These are phyloP conservation scores for Phaonia tiefii DNA, from an alignment of 2,888 invertebrate genomes.

Conservation along the genomic window DNA sequence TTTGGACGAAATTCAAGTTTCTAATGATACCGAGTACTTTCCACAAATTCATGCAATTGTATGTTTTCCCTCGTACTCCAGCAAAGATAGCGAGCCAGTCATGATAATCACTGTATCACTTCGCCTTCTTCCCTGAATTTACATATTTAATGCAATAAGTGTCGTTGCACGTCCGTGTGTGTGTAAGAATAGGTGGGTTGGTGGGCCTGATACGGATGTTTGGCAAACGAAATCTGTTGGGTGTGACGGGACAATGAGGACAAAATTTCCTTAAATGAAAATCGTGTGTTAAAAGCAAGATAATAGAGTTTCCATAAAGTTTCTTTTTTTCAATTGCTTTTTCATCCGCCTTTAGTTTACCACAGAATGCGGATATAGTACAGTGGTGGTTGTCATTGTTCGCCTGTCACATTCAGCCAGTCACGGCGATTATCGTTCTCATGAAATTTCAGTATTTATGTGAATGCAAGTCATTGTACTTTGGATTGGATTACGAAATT, in stretches of 20 bases:
- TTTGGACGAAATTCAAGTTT: slow-evolving; percentile 43
- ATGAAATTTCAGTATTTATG: neutral
- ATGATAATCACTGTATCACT: slow-evolving; percentile 11
- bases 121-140: neutral
- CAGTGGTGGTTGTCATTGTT: slow-evolving; percentile 6
- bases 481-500: slow-evolving; percentile 10
- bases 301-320: slow-evolving; percentile 48
- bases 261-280: slow-evolving; percentile 26
- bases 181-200: neutral
- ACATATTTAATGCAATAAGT: slow-evolving; percentile 3
- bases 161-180: neutral
- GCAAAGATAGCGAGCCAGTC: neutral
- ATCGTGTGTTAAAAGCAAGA: slow-evolving; percentile 60
- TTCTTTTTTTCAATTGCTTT: neutral
- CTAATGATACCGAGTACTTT: neutral
- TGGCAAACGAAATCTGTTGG: slow-evolving; percentile 23
- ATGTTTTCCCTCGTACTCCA: too few species aligned
- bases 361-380: neutral
- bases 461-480: neutral
- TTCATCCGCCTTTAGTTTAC: neutral
- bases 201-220: too few species aligned
- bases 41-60: neutral
- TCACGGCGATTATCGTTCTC: too few species aligned
- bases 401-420: neutral
- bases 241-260: slow-evolving; percentile 39